Evolutionary conservation across 2,888 invertebrate species (phyloP).

Genomic region (Synanthedon vespiformis): DNA sequence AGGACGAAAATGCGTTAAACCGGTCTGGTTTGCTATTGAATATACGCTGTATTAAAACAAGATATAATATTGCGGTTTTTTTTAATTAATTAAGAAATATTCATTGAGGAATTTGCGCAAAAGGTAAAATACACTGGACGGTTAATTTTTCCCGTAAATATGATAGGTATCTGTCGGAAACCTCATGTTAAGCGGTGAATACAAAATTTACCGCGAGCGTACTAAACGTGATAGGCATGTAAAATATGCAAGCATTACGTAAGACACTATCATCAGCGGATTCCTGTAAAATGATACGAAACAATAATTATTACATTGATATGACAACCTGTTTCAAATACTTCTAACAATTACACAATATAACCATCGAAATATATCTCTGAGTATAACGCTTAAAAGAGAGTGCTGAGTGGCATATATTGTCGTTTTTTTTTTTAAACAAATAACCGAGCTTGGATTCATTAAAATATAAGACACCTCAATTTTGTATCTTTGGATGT

Average conservation of each 20-base stretch:
- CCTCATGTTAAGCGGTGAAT: slow-evolving; percentile 27
- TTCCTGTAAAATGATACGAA: slow-evolving; percentile 30
- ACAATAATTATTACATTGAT: background rate
- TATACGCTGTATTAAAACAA: background rate
- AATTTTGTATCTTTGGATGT: too few relatives aligned
- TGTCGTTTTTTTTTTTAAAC: too few relatives aligned
- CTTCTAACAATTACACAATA: too few relatives aligned
- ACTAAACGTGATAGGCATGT: slow-evolving; percentile 39
- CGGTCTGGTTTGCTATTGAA: background rate
- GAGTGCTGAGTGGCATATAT: too few relatives aligned
- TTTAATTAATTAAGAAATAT: background rate
- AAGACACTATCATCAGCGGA: slow-evolving; percentile 36
- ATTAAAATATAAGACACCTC: too few relatives aligned
- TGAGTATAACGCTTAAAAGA: too few relatives aligned
- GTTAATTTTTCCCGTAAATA: background rate
- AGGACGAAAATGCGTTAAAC: slow-evolving; percentile 14
- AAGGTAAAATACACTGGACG: background rate
- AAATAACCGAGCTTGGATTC: too few relatives aligned
- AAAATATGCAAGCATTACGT: slow-evolving; percentile 37
- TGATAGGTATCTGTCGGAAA: slow-evolving; percentile 24
- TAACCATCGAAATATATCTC: too few relatives aligned
- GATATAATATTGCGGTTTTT: background rate
- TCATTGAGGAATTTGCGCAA: slow-evolving; percentile 1
- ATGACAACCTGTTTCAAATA: too few relatives aligned
- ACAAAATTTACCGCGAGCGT: slow-evolving; percentile 25